phyloP scores from a whole-genome alignment of 2,888 invertebrate genomes.

The Limenitis camilla region DNA sequence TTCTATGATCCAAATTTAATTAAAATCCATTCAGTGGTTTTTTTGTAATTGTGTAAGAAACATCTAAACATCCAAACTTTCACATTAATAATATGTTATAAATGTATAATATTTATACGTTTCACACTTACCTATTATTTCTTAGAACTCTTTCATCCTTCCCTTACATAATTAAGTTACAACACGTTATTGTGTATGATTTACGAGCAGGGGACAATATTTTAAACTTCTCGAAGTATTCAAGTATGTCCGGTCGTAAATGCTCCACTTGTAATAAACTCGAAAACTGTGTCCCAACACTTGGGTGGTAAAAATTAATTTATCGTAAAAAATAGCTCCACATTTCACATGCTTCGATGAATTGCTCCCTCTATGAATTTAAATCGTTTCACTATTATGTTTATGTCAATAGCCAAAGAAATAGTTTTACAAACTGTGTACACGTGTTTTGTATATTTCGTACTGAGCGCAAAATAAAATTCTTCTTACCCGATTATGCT shows the following conservation, averaged over 20 bases:
- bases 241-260: conserved; percentile 34
- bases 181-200: conserved; percentile 28
- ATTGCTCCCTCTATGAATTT: conserved; percentile 1
- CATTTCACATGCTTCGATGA: conserved; percentile 19
- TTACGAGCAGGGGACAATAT: conserved; percentile 32
- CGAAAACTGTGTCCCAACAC: conserved; percentile 20
- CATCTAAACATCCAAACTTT: no score
- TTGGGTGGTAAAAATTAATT: conserved; percentile 28
- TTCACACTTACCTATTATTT: not conserved
- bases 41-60: no score
- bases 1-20: no score
- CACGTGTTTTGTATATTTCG: no score
- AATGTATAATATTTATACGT: conserved; percentile 1
- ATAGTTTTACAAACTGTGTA: no score
- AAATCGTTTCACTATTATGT: conserved; percentile 1
- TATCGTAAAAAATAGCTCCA: conserved; percentile 21
- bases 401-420: no score
- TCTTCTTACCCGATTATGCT: no score
- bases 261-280: conserved; percentile 27
- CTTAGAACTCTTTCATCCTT: conserved; percentile 8
- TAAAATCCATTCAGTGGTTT: no score
- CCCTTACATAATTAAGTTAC: conserved; percentile 18
- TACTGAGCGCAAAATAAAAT: no score
- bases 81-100: no score
- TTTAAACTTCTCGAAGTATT: conserved; percentile 26